Evolutionary conservation across 2,113 vertebrate genomes (phyloP), one percentile per base, ranked within the genome.

Genomic region (Cavia aperea): DNA sequence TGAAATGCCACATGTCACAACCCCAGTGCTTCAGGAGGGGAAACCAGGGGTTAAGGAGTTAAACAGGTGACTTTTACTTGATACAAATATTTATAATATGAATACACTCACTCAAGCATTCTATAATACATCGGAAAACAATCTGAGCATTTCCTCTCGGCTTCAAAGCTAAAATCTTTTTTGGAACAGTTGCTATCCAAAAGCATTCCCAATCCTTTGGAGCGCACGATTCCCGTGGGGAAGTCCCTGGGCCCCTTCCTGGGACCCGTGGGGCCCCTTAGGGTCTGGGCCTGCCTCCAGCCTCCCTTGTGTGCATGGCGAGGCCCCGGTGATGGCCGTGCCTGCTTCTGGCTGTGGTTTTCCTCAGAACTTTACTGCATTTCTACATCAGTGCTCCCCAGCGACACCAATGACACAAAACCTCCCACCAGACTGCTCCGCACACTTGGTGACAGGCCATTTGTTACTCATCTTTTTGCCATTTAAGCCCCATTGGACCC

Each of bases 121-220:
- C 72, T 43, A 66, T 70, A 78, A 86, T 51, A 33, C 18, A 89
- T 78, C 88, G 60, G 70, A 73, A 86, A 89, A 39, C 51, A 86
- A 86, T 72, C 65, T 89, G 68, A 88, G 24, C 21, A 1, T 29
- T 29, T 66, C 14, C 21, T 66, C 15, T n/a, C 68, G 72, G 21
- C 65, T 90, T 54, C 51, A 63, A 88, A 60, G 36, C 68, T 91
- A 90, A 85, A 81, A 51, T 82, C 15, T 7, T 68, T 63, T 65
- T 58, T 33, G n/a, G 15, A 19, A 88, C 10, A 90, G 15, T 12
- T 46, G 26, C 60, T 82, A 68, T 31, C 56, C 54, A 60, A 14
- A 39, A 21, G 29, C 4, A 46, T 33, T 65, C 66, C 82, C 14
- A 77, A 33, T 62, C 63, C n/a, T 60, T 89, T 19, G 18, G 5